Conservation (phyloP, 2,797 vertebrate genomes). For the Phyllotis vaccarum region DNA sequence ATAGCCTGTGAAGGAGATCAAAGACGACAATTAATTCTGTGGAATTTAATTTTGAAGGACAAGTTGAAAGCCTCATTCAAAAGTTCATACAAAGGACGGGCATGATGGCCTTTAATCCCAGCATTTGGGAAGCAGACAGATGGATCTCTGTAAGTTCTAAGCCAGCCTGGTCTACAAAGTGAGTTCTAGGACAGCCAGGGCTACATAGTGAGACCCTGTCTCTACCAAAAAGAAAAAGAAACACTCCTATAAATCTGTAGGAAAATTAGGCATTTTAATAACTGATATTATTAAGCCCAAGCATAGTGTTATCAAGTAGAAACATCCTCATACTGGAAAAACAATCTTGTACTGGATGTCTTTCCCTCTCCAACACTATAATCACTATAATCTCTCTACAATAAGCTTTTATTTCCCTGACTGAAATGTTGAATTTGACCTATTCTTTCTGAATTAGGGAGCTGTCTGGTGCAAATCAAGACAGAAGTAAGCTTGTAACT, state of each 20-base stretch:
- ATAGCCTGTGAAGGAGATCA: constrained; percentile 91
- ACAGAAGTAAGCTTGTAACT: neutral
- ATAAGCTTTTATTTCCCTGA: constrained; percentile 43
- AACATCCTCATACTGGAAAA: constrained; percentile 56
- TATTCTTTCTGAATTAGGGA: constrained; percentile 34
- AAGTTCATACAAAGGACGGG: neutral
- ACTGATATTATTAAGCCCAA: constrained; percentile 26
- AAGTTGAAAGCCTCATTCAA: constrained; percentile 4
- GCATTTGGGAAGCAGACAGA: neutral
- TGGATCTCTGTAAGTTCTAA: neutral
- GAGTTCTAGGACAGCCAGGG: neutral
- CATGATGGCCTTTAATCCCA: neutral
- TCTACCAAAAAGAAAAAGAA: neutral
- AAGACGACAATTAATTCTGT: constrained; percentile 46
- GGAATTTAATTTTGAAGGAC: neutral
- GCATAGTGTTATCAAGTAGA: constrained; percentile 31
- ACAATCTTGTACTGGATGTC: neutral
- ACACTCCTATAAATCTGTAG: neutral
- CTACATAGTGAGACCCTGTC: neutral
- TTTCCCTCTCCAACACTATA: neutral
- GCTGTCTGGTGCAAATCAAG: constrained; percentile 10
- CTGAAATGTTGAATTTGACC: constrained; percentile 28
- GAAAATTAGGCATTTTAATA: constrained; percentile 27
- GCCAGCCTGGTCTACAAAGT: neutral
- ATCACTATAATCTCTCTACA: constrained; percentile 18